Base-by-base conservation (phyloP, 1,140 invertebrate genomes). In the Phymorhynchus buccinoides region DNA sequence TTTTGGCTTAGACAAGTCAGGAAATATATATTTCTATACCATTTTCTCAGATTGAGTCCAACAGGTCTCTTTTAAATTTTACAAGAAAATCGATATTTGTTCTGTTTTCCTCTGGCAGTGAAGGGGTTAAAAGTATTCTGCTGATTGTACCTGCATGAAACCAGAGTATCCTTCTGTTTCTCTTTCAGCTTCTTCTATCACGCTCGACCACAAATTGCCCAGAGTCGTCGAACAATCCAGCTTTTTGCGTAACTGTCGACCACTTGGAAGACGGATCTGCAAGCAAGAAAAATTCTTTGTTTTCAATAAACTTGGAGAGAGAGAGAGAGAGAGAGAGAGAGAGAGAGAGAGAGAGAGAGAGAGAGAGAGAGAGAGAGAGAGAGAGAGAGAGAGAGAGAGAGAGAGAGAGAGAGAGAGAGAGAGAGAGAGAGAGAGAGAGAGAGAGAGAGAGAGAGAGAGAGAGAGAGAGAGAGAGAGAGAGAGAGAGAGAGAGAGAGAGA, bases 261-360 rank as follows among this genome's bases (percentile, higher is more conserved):
- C 91, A 86, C 89, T 87, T 32, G 89, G 90, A n/a, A 92, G 86
- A 35, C 91, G 86, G 44, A 92, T 90, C 91, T 92, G 78, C 1
- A 80, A n/a, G 77, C 1, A 56, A 77, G 7, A 44, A 14, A 52
- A n/a, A n/a, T n/a, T n/a, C n/a, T n/a, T n/a, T n/a, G n/a, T n/a
- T n/a, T n/a, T n/a, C n/a, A n/a, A 52, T 52, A 52, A 9, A 52
- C 12, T 18, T 6, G n/a, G 27, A 66, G 62, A 27, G 62, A 12
- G n/a, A 27, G 62, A 27, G 62, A 27, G 62, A 27, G 62, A 27
- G 62, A 27, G 62, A 27, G 62, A 66, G 14, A 66, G 14, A 66
- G 62, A 52, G 48, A 52, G 48, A 0, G 4, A 66, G 14, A 14
- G 14, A 66, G 62, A 14, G 27, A 27, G 14, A 66, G 62, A 66